A percentile compares a stretch with the other conserved stretches of the same genome.
Conservation (phyloP, 2,797 vertebrate genomes). For the Chaenodraco wilsoni region DNA sequence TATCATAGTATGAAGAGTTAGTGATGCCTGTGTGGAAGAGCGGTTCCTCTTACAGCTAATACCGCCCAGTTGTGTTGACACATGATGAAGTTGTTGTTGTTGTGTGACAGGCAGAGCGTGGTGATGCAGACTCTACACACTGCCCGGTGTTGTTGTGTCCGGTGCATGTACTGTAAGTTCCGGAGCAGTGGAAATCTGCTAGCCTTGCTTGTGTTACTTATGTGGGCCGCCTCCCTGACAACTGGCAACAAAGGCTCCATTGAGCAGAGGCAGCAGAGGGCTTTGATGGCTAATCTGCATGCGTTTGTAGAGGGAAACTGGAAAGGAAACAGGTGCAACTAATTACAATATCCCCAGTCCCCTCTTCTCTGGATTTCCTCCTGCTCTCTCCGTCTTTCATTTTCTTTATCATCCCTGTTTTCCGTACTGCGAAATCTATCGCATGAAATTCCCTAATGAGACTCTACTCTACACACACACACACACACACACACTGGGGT, state of each 20-base stretch:
- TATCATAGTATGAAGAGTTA: too few relatives aligned
- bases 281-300: slow-evolving; percentile 89
- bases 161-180: slow-evolving; percentile 72
- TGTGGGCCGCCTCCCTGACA: slow-evolving; percentile 81
- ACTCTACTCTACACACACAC: slow-evolving; percentile 50
- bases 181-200: slow-evolving; percentile 57
- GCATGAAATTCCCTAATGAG: slow-evolving; percentile 67
- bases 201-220: slow-evolving; percentile 80
- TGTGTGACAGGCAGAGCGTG: slow-evolving; percentile 38
- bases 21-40: slow-evolving; percentile 8
- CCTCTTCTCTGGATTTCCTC: slow-evolving; percentile 76
- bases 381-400: slow-evolving; percentile 55
- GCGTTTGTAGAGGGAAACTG: slow-evolving; percentile 85
- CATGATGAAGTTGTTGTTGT: slow-evolving; percentile 69
- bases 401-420: slow-evolving; percentile 69
- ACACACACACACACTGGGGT: slow-evolving; percentile 47
- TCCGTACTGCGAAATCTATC: slow-evolving; percentile 62
- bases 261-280: slow-evolving; percentile 78
- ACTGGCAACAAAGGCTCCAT: slow-evolving; percentile 87
- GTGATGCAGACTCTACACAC: slow-evolving; percentile 50
- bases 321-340: slow-evolving; percentile 90
- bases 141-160: slow-evolving; percentile 55
- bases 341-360: slow-evolving; percentile 84
- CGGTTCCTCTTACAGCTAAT: slow-evolving; percentile 18
- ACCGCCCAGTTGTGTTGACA: slow-evolving; percentile 34